phyloP scores from a whole-genome alignment of 2,797 vertebrate species.

The Nothura maculosa region DNA sequence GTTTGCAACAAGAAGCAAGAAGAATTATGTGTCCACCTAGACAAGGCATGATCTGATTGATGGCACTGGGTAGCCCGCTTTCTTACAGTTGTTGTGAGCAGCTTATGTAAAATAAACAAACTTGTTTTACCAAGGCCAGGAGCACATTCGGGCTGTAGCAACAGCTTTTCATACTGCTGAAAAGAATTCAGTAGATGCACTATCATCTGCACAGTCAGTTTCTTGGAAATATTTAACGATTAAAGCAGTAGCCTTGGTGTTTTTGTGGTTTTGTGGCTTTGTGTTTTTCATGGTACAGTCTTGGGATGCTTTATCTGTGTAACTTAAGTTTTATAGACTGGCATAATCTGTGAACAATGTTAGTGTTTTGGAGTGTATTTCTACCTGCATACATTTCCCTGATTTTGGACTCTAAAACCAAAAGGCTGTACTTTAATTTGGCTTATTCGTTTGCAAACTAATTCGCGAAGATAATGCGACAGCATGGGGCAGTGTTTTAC shows the following conservation, averaged over 20 bases:
- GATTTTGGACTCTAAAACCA: neutral
- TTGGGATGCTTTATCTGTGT: neutral
- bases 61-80: neutral
- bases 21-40: neutral
- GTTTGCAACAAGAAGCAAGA: neutral
- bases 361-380: neutral
- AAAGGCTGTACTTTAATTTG: neutral
- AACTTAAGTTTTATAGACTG: neutral
- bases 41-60: neutral
- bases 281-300: neutral
- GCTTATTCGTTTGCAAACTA: neutral
- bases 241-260: neutral
- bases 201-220: neutral
- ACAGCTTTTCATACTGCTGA: neutral
- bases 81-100: neutral
- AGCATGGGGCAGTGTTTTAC: neutral
- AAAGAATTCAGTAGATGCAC: neutral
- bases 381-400: neutral
- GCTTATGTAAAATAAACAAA: neutral
- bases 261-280: too few species aligned
- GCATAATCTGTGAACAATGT: neutral
- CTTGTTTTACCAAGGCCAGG: neutral
- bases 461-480: accelerated
- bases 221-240: neutral
- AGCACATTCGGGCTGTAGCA: neutral